Percentiles rank a stretch among this genome's conserved stretches.
Conservation (phyloP, 2,113 vertebrate species). For the Corythornis vintsioides region DNA sequence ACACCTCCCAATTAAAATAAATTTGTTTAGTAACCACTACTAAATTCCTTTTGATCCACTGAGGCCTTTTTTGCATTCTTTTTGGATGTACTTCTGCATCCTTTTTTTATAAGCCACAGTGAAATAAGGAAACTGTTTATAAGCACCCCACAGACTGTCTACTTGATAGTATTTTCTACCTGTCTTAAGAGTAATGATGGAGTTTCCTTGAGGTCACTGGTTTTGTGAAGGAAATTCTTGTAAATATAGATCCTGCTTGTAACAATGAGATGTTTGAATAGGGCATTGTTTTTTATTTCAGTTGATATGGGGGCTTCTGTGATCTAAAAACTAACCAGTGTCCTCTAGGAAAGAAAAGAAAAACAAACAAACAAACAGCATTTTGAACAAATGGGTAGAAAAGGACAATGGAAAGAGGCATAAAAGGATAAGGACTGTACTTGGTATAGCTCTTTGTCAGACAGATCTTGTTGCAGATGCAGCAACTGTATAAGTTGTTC, state of each 20-base stretch:
- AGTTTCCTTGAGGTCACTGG: background rate
- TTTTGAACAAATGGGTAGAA: background rate
- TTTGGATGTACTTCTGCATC: background rate
- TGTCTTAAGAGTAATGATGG: background rate
- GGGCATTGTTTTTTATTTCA: background rate
- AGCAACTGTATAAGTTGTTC: background rate
- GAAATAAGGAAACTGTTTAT: background rate
- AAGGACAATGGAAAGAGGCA: background rate
- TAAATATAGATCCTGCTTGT: background rate
- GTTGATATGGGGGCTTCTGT: background rate
- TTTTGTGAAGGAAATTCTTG: background rate
- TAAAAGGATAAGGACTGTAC: background rate
- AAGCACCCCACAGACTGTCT: background rate
- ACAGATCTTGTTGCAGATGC: background rate
- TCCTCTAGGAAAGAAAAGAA: too few relatives aligned
- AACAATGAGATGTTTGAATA: background rate
- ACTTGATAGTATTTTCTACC: background rate
- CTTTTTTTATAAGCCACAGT: background rate
- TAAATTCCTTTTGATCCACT: background rate
- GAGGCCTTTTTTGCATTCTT: background rate
- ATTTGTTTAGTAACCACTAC: background rate
- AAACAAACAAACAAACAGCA: rapidly evolving
- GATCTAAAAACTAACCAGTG: background rate
- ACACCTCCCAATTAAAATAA: background rate
- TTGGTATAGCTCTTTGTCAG: background rate